Evolutionary conservation across 2,113 vertebrate genomes (phyloP).

Genomic region (Reinhardtius hippoglossoides): DNA sequence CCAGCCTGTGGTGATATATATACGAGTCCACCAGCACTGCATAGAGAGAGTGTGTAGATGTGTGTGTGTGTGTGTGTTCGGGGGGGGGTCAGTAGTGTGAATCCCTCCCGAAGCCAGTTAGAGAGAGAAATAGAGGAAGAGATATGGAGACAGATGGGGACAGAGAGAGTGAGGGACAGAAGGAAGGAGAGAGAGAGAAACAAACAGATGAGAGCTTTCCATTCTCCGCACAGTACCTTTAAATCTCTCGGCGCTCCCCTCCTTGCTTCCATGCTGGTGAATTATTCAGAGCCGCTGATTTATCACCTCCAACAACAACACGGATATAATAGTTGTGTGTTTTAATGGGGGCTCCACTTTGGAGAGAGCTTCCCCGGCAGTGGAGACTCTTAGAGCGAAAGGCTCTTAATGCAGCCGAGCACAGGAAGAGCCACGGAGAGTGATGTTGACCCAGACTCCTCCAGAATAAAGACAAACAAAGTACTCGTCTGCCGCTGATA

Average conservation of each 20-base stretch:
- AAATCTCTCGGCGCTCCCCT: constrained; percentile 53
- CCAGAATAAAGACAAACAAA: not conserved
- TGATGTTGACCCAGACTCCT: not conserved
- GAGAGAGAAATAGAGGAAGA: not conserved
- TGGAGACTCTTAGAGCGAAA: constrained; percentile 37
- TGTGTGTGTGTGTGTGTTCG: constrained; percentile 16
- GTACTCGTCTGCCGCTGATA: not conserved
- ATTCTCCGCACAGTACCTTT: constrained; percentile 51
- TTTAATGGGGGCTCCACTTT: constrained; percentile 52
- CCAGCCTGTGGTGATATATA: constrained; percentile 5
- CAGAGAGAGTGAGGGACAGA: not conserved
- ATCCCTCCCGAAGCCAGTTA: constrained; percentile 17
- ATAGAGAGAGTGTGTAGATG: not conserved
- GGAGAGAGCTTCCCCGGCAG: constrained; percentile 35
- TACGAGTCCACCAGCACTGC: constrained; percentile 2
- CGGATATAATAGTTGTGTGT: constrained; percentile 54
- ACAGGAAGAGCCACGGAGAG: not conserved
- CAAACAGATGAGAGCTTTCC: constrained; percentile 40
- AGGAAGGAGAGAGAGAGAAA: not conserved
- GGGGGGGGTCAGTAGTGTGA: not conserved
- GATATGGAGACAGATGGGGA: constrained; percentile 23
- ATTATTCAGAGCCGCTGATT: constrained; percentile 78
- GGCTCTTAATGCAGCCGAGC: constrained; percentile 37
- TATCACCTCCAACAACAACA: constrained; percentile 74
- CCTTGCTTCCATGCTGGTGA: constrained; percentile 56